phyloP scores from a whole-genome alignment of 37 sponge, comb jelly and placozoan species.

The Aphrocallistes beatrix region DNA sequence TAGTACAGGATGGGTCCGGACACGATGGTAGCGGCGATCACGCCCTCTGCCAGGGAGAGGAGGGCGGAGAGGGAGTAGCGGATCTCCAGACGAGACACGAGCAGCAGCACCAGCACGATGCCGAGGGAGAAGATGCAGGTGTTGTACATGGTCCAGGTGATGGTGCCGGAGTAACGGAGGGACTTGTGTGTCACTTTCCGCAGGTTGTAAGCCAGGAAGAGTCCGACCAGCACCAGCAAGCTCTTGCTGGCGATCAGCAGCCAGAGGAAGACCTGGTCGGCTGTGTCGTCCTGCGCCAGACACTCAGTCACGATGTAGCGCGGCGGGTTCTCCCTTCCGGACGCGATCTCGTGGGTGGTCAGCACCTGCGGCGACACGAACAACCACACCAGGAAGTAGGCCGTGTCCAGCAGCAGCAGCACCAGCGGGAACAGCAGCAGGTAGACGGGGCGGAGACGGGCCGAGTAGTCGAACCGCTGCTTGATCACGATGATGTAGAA shows the following conservation, averaged over 20 bases:
- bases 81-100: neutral
- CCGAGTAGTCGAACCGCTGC: neutral
- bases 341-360: neutral
- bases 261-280: neutral
- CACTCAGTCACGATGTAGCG: neutral
- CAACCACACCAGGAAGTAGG: neutral
- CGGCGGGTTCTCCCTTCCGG: neutral
- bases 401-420: neutral
- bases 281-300: neutral
- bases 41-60: neutral
- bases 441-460: neutral
- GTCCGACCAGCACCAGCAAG: neutral
- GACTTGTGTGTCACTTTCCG: neutral
- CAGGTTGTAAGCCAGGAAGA: neutral
- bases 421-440: neutral
- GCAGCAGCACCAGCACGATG: neutral
- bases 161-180: neutral
- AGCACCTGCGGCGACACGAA: neutral
- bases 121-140: neutral
- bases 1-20: neutral
- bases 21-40: neutral
- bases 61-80: neutral
- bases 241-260: neutral
- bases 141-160: constrained; percentile 9
- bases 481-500: neutral